These are phyloP conservation scores for Mesorhabditis sp. DNA, from an alignment of 2,888 invertebrate genomes.

Conservation along the genomic window DNA sequence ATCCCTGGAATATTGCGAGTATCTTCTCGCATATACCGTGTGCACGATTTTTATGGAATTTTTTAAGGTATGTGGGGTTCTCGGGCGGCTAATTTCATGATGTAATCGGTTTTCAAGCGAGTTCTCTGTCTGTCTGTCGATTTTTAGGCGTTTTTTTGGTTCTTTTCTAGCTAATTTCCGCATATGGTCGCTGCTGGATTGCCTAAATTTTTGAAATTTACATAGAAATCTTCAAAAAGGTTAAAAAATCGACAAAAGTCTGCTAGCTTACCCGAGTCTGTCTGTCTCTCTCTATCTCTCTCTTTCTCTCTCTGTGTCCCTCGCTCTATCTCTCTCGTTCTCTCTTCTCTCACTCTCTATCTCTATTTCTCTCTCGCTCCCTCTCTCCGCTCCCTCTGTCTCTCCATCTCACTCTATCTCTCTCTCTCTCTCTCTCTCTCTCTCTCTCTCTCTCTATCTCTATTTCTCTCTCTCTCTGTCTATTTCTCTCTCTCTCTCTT, in stretches of 20 bases:
- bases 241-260: not conserved
- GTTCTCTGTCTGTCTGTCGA: not conserved
- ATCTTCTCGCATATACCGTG: conserved; percentile 36
- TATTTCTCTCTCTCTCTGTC: conserved; percentile 4
- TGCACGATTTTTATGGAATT: conserved; percentile 40
- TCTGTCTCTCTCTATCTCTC: not conserved
- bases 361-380: conserved; percentile 62
- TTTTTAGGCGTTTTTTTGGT: not conserved
- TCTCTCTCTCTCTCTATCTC: too few relatives aligned
- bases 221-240: not conserved
- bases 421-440: too few relatives aligned
- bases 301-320: too few relatives aligned
- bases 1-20: conserved; percentile 47
- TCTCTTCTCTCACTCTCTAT: too few relatives aligned
- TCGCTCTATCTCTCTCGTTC: too few relatives aligned
- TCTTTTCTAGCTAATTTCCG: not conserved
- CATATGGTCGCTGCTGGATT: not conserved
- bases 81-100: not conserved
- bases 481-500: too few relatives aligned
- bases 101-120: not conserved
- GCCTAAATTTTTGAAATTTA: not conserved
- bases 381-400: too few relatives aligned
- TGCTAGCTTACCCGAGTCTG: not conserved
- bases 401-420: too few relatives aligned
- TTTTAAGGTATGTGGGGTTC: conserved; percentile 25